These are phyloP conservation scores for Lithosia quadra DNA, from an alignment of 2,888 invertebrate genomes.

Conservation along the genomic window DNA sequence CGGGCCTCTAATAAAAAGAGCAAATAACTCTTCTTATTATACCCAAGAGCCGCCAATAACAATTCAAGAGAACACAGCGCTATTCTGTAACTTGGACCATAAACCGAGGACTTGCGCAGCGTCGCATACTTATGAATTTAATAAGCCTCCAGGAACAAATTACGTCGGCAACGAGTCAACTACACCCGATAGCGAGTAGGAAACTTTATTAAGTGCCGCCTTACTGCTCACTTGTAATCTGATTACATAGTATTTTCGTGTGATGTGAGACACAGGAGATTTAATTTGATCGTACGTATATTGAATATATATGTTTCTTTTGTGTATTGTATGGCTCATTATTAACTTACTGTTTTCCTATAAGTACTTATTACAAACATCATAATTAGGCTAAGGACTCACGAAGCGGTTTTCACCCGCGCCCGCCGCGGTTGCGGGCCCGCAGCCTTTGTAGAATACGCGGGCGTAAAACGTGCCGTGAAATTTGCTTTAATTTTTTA, in stretches of 20 bases:
- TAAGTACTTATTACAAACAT: too few relatives aligned
- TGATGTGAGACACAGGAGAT: constrained; percentile 40
- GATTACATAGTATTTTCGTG: constrained; percentile 53
- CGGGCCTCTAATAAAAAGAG: background rate
- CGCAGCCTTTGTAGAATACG: too few relatives aligned
- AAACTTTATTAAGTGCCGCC: constrained; percentile 58
- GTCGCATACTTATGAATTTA: constrained; percentile 80
- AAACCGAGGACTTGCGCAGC: constrained; percentile 55
- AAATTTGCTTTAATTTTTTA: too few relatives aligned
- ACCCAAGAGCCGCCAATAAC: constrained; percentile 4
- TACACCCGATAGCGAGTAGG: constrained; percentile 55
- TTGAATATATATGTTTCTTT: too few relatives aligned
- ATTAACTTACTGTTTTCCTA: too few relatives aligned
- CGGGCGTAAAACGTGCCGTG: too few relatives aligned
- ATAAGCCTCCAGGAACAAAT: constrained; percentile 77
- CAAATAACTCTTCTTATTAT: constrained; percentile 21
- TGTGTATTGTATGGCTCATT: background rate
- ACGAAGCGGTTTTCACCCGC: too few relatives aligned
- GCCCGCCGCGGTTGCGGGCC: too few relatives aligned
- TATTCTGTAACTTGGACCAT: constrained; percentile 57
- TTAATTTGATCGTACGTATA: constrained; percentile 31
- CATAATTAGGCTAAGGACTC: too few relatives aligned
- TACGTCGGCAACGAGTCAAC: constrained; percentile 64
- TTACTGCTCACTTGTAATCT: constrained; percentile 52
- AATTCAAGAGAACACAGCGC: constrained; percentile 12